Evolutionary conservation across 2,113 vertebrate genomes (phyloP), one percentile per base, ranked within the genome.

Genomic region (Petroica traversi): DNA sequence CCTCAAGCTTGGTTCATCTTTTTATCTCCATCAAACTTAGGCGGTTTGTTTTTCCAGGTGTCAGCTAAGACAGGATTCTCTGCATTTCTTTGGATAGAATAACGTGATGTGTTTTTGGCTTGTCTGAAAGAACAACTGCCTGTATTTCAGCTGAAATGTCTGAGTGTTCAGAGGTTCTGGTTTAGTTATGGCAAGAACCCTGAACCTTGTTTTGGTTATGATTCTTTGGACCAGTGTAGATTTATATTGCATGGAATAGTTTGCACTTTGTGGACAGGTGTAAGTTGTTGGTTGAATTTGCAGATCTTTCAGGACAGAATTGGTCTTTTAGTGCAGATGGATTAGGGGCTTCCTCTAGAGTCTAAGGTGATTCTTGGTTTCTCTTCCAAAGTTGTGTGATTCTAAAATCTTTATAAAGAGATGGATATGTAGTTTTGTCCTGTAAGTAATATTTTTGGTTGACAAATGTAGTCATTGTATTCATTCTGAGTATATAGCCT

Each of bases 41-140:
- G 6, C 0, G 10, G 16, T 48, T 79, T 82, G 3, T 62, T 79
- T 82, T 68, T 18, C 33, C 58, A 22, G 9, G 14, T 67, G 31
- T 43, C 36, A 52, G 16, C 43, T 85, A 58, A 29, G 34, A 22
- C 12, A 33, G 67, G 25, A 24, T 80, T 24, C 63, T 76, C 15
- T 20, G 23, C 25, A 54, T 4, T 9, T 58, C 20, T 43, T 62
- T 54, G 29, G 40, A 49, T 52, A 15, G 46, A 36, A n/a, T n/a
- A 40, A 55, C 0, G 0, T 33, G 7, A 25, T 8, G 6, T 46
- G 16, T 33, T 49, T 54, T 54, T 74, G 12, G 14, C 8, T 19
- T 57, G 19, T 66, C 20, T 71, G 40, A 48, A 78, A n/a, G 38
- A 71, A 5, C n/a, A 51, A 1, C 7, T 84, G 22, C 4, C 6